A percentile compares a stretch with the other conserved stretches of the same genome.
Evolutionary conservation across 2,113 vertebrate species (phyloP).

Genomic region (Neomonachus schauinslandi): DNA sequence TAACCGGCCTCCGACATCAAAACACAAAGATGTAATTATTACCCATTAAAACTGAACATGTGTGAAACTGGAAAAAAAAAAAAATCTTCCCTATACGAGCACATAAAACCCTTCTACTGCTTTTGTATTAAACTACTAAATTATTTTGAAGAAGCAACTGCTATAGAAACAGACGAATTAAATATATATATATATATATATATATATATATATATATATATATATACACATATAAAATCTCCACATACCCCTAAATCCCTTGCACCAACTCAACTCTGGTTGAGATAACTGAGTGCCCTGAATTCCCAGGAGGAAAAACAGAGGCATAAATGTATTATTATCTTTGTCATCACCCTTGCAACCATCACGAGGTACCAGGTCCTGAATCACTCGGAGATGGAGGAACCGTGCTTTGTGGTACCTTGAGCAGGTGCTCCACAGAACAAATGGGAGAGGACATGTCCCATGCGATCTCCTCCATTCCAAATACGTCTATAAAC

Average conservation of each 20-base stretch:
- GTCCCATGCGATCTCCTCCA: conserved; percentile 56
- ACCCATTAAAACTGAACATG: conserved; percentile 70
- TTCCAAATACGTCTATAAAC: conserved; percentile 77
- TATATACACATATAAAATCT: neutral
- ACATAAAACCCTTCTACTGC: conserved; percentile 49
- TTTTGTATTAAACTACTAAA: conserved; percentile 72
- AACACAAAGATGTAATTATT: conserved; percentile 74
- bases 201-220: neutral
- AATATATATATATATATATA: neutral
- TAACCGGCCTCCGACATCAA: conserved; percentile 59
- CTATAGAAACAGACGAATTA: conserved; percentile 61
- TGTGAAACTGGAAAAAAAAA: conserved; percentile 56
- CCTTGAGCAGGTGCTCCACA: conserved; percentile 61
- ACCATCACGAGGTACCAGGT: neutral
- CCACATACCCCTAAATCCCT: neutral
- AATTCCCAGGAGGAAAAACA: neutral
- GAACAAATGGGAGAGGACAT: neutral
- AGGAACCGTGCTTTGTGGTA: neutral
- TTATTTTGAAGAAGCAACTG: conserved; percentile 74
- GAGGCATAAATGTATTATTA: neutral
- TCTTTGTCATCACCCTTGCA: neutral
- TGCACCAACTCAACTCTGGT: neutral
- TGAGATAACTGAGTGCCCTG: neutral
- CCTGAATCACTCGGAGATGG: neutral
- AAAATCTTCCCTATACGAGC: neutral